phyloP scores from a whole-genome alignment of 2,113 vertebrate species.

The Pygoscelis adeliae region DNA sequence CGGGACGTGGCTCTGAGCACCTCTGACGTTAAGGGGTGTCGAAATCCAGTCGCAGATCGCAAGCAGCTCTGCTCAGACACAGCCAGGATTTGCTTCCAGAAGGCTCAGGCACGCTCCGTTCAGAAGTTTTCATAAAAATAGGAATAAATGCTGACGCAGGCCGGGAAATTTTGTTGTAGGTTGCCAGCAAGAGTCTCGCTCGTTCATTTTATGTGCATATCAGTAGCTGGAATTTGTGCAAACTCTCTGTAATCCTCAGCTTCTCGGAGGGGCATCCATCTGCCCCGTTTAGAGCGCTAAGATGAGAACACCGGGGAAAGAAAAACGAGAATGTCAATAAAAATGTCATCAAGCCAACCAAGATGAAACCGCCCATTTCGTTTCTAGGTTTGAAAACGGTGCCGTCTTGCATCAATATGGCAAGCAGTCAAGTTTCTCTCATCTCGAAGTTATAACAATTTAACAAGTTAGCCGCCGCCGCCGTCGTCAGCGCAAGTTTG shows the following conservation, averaged over 20 bases:
- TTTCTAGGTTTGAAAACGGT: not conserved
- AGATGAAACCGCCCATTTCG: not conserved
- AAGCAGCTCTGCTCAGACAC: not conserved
- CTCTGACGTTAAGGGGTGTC: fast-evolving
- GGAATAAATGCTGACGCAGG: not conserved
- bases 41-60: fast-evolving
- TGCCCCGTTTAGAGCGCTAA: fast-evolving
- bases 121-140: not conserved
- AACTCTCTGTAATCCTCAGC: not conserved
- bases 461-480: not conserved
- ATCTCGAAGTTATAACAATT: not conserved
- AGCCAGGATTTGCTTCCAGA: not conserved
- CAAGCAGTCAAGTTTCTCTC: not conserved
- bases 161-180: not conserved
- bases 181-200: not conserved
- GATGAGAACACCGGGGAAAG: fast-evolving
- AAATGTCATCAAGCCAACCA: not conserved
- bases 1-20: fast-evolving
- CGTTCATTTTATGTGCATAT: not conserved
- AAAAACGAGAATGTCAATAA: not conserved
- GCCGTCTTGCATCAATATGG: not conserved
- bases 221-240: not conserved
- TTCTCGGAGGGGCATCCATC: not conserved
- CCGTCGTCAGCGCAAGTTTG: fast-evolving
- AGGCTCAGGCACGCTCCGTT: not conserved